These are phyloP conservation scores for Hyperoodon ampullatus DNA, from an alignment of 2,113 vertebrate genomes.

Conservation along the genomic window DNA sequence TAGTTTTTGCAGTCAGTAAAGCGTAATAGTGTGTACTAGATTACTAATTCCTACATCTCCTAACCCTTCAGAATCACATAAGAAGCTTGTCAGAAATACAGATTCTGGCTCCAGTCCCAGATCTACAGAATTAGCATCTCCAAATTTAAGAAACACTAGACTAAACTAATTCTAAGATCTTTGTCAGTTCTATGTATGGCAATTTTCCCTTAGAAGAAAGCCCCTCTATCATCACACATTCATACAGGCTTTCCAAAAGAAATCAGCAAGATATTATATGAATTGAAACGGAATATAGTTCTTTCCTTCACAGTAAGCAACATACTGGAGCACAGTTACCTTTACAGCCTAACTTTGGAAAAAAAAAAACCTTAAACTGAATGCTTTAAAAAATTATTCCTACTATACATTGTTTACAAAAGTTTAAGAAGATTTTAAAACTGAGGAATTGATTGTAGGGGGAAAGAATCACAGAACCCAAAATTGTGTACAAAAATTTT, in stretches of 20 bases:
- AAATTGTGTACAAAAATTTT: slow-evolving; percentile 6
- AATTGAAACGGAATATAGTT: not conserved
- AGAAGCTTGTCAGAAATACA: not conserved
- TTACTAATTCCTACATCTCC: not conserved
- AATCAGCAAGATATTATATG: not conserved
- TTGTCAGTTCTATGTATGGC: not conserved
- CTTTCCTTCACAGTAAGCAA: slow-evolving; percentile 29
- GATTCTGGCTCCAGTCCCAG: not conserved
- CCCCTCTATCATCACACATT: not conserved
- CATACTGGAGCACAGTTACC: not conserved
- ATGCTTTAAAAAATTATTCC: not conserved
- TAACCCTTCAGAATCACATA: not conserved
- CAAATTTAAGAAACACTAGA: not conserved
- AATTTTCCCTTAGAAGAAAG: slow-evolving; percentile 49
- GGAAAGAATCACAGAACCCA: not conserved
- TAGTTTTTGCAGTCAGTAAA: not conserved
- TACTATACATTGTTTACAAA: not conserved
- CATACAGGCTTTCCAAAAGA: not conserved
- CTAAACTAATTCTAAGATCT: not conserved
- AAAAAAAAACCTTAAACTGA: not conserved
- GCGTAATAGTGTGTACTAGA: not conserved
- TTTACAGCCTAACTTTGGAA: not conserved
- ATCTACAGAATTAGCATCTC: slow-evolving; percentile 12
- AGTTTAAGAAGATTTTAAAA: slow-evolving; percentile 34
- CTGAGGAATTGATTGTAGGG: not conserved